phyloP scores from a whole-genome alignment of 2,113 vertebrate species.

The Sinocyclocheilus anshuiensis region DNA sequence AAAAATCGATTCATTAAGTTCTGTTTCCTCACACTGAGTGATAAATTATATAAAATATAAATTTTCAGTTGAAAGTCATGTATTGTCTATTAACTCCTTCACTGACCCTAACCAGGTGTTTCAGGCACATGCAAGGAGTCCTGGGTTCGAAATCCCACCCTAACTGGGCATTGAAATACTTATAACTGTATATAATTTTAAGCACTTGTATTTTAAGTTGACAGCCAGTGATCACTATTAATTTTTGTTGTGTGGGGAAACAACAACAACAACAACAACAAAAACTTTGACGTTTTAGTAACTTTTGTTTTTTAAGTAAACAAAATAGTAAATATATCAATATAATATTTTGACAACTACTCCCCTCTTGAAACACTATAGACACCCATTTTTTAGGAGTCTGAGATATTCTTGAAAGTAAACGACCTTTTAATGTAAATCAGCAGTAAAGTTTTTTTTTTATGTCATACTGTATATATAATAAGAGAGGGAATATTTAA shows the following conservation, averaged over 20 bases:
- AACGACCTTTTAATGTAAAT: neutral
- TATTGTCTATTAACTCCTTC: neutral
- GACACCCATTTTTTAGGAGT: neutral
- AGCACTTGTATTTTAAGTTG: neutral
- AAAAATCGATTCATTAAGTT: constrained; percentile 19
- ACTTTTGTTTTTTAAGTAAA: neutral
- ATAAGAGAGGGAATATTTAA: neutral
- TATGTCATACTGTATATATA: neutral
- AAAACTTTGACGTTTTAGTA: neutral
- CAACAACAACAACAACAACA: neutral
- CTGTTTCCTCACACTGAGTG: constrained; percentile 13
- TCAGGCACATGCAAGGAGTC: neutral
- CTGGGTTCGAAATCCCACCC: neutral
- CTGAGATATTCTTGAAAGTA: too few species aligned
- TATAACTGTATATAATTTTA: neutral
- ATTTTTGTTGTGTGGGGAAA: neutral
- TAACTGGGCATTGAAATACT: neutral
- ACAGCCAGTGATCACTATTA: neutral
- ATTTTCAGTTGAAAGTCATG: neutral
- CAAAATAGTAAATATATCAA: neutral
- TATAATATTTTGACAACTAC: neutral
- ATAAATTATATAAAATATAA: neutral
- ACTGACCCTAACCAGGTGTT: neutral
- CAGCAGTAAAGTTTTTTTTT: neutral
- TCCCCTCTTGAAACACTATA: neutral